A percentile compares a stretch with the other conserved stretches of the same genome.
Conservation (phyloP, 2,888 invertebrate genomes). For the Dasypolia templi region DNA sequence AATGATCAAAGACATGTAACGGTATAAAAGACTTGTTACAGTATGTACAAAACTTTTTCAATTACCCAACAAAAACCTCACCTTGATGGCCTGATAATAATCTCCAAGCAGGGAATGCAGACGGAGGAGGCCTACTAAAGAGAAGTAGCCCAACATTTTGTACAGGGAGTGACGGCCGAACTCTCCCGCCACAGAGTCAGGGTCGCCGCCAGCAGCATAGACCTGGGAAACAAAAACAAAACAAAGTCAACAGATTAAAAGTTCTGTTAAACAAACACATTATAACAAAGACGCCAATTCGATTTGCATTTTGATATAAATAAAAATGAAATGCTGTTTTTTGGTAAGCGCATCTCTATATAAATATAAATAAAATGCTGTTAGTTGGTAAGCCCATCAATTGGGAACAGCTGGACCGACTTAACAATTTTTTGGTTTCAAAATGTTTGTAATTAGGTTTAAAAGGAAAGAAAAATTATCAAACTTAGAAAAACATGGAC, state of each 20-base stretch:
- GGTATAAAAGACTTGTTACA: too few relatives aligned
- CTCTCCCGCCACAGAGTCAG: constrained; percentile 98
- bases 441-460: background rate
- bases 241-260: constrained; percentile 23
- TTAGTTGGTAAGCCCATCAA: background rate
- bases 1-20: too few relatives aligned
- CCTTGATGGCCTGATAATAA: constrained; percentile 99
- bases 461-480: background rate
- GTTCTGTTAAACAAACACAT: background rate
- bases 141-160: constrained; percentile 99
- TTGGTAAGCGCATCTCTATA: too few relatives aligned
- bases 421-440: background rate
- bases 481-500: background rate
- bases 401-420: background rate
- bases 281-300: background rate
- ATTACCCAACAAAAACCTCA: constrained; percentile 55
- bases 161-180: constrained; percentile 99
- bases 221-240: constrained; percentile 76
- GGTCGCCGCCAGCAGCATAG: constrained; percentile 96
- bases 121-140: constrained; percentile 97
- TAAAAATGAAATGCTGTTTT: background rate
- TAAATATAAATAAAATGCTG: background rate
- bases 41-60: too few relatives aligned
- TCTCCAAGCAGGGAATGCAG: constrained; percentile 99
- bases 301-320: background rate